Conservation (phyloP, 2,797 vertebrate genomes). For the Microctenopoma lineatum region DNA sequence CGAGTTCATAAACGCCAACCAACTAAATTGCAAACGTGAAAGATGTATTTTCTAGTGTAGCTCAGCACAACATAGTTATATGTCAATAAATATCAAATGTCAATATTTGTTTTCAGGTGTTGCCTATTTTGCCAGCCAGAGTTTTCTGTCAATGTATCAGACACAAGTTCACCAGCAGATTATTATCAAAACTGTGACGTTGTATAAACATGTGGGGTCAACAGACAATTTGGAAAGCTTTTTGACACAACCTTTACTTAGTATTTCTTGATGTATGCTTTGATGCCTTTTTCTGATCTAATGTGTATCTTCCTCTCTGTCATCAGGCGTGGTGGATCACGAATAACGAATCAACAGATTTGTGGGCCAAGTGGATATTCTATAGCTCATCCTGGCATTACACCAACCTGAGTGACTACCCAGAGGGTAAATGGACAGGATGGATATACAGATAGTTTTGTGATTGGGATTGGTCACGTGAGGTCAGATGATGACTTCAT, state of each 20-base stretch:
- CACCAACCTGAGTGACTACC: slow-evolving; percentile 66
- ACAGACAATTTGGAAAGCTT: background rate
- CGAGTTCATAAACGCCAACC: no score
- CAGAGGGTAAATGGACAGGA: slow-evolving; percentile 67
- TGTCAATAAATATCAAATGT: slow-evolving; percentile 17
- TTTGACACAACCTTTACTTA: background rate
- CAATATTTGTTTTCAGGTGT: background rate
- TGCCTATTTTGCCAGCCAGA: background rate
- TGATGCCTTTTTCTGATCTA: background rate
- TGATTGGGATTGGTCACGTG: background rate
- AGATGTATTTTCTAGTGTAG: slow-evolving; percentile 2
- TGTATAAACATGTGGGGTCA: background rate
- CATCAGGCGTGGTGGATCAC: slow-evolving; percentile 85
- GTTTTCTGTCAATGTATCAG: background rate
- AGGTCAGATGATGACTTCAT: slow-evolving; percentile 2
- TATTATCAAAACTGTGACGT: background rate
- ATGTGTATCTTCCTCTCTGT: background rate
- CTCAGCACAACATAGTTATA: background rate
- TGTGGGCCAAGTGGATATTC: slow-evolving; percentile 83
- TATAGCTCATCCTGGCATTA: slow-evolving; percentile 70
- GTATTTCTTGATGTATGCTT: background rate
- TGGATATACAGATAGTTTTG: background rate
- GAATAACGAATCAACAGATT: slow-evolving; percentile 69
- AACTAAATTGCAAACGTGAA: no score
- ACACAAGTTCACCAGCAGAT: slow-evolving; percentile 1